A percentile compares a stretch with the other conserved stretches of the same genome.
Evolutionary conservation across 2,888 invertebrate genomes (phyloP).

Genomic region (Monoplex corrugatus): DNA sequence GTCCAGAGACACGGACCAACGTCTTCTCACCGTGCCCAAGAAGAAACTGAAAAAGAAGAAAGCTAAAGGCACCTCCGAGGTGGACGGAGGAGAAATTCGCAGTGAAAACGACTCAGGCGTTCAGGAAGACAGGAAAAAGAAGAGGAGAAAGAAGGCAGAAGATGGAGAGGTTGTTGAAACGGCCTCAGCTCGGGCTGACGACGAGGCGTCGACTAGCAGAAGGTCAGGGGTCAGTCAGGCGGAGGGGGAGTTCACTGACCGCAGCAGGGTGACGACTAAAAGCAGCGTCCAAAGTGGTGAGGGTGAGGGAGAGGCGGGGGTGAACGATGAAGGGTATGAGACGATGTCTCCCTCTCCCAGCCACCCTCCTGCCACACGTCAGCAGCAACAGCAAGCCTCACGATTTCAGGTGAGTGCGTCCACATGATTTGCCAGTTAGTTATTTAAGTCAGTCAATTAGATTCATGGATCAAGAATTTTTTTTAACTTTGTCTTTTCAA

Average conservation of each 20-base stretch:
- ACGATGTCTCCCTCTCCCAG: slow-evolving; percentile 5
- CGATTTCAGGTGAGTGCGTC: slow-evolving; percentile 30
- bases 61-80: slow-evolving; percentile 8
- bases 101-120: not conserved
- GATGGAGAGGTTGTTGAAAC: not conserved
- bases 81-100: slow-evolving; percentile 45
- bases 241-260: slow-evolving; percentile 42
- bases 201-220: not conserved
- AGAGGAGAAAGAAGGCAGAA: slow-evolving; percentile 1
- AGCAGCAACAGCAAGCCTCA: not conserved
- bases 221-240: not conserved
- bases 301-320: slow-evolving; percentile 29
- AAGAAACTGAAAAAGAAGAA: slow-evolving; percentile 8
- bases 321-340: slow-evolving; percentile 37
- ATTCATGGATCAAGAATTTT: too few species aligned
- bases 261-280: slow-evolving; percentile 52
- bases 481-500: too few species aligned
- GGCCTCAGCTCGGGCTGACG: not conserved
- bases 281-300: slow-evolving; percentile 52
- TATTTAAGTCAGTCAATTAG: too few species aligned
- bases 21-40: not conserved
- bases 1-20: not conserved
- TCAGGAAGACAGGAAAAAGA: slow-evolving; percentile 39
- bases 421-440: too few species aligned
- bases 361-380: not conserved